Evolutionary conservation across 2,113 vertebrate species (phyloP), one percentile per base, ranked within the genome.

Genomic region (Falco punctatus): DNA sequence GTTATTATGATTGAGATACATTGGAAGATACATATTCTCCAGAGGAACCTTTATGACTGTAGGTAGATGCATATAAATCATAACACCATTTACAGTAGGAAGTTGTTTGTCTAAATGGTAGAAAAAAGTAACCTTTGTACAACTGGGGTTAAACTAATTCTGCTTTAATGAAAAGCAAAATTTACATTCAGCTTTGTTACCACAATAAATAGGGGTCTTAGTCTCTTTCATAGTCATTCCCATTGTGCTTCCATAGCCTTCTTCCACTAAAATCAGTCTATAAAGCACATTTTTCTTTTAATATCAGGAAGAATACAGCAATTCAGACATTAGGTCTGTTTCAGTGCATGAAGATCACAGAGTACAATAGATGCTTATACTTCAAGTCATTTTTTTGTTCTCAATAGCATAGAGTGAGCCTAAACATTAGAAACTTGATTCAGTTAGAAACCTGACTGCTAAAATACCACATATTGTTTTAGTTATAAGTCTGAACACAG

Each of bases 51-150:
- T 48, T 73, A 75, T 65, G 58, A 91, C 88, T 94, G 86, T 94
- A 95, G 88, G 90, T 92, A 96, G 94, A 91, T 93, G 94, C 88
- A 86, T 89, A 84, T 96, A 97, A 98, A 98, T 98, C 96, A 96
- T 89, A 97, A 81, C 89, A 95, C 59, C 91, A 91, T 96, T 95
- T 97, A 89, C 84, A 88, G 92, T 88, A 83, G 87, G 70, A 97
- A 97, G 95, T 17, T 94, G 91, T 98, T 97, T 94, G 92, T 96
- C 93, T 92, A 96, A 98, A 97, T 82, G 75, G 89, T 92, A 94
- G 77, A 91, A 96, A 96, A 90, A 55, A 58, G 87, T 70, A 82
- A 97, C 91, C 93, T 92, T 90, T 66, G 42, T 80, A 70, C 51
- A 55, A 64, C 55, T 23, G 69, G 73, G 86, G 96, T 95, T 97